Percentiles rank a stretch among this genome's conserved stretches.
These are phyloP conservation scores for Calliphora vomitoria DNA, from an alignment of 2,888 invertebrate species.

Conservation along the genomic window DNA sequence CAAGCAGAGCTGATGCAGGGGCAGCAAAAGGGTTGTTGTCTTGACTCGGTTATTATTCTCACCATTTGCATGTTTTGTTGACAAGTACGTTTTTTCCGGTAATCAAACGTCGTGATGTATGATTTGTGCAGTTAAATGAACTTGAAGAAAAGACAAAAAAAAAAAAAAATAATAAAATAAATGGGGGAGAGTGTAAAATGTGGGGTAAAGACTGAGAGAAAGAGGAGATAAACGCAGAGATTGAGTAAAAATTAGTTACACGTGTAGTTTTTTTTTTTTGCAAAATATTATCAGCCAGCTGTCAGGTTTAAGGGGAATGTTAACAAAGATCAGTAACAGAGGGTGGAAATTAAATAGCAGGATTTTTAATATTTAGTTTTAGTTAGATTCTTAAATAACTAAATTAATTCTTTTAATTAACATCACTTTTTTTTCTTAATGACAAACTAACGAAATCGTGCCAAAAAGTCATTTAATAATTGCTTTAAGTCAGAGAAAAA, in stretches of 20 bases:
- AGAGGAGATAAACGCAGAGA: neutral
- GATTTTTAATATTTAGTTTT: no score
- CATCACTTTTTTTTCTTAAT: neutral
- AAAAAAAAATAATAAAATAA: neutral
- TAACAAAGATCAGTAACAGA: constrained; percentile 9
- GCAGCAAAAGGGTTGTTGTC: constrained; percentile 1
- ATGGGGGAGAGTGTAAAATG: neutral
- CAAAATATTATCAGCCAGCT: neutral
- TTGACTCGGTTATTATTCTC: neutral
- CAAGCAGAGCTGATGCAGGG: neutral
- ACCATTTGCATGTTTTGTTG: neutral
- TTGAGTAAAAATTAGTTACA: neutral
- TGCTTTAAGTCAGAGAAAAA: neutral
- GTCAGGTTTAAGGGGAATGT: neutral
- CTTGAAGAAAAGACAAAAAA: neutral
- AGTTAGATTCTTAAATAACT: neutral
- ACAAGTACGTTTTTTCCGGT: constrained; percentile 7
- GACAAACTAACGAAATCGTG: neutral
- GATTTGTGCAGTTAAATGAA: constrained; percentile 19
- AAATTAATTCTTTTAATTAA: neutral
- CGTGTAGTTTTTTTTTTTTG: neutral
- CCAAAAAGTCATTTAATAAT: constrained; percentile 14
- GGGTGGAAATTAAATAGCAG: neutral
- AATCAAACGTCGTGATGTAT: neutral
- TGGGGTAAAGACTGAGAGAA: neutral